Evolutionary conservation across 2,797 vertebrate species (phyloP).

Genomic region (Bufotes viridis): DNA sequence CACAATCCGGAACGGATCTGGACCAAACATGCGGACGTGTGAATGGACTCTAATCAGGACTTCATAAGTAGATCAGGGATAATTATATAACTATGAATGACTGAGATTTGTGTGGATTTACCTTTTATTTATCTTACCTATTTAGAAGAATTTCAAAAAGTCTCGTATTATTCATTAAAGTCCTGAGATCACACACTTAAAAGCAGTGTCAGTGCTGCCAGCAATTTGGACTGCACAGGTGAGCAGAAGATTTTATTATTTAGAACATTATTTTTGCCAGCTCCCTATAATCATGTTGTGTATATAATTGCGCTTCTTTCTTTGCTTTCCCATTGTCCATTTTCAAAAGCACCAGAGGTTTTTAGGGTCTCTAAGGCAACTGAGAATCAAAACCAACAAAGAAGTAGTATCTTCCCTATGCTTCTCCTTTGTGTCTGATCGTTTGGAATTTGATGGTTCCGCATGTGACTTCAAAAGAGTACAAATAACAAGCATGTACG

Average conservation of each 20-base stretch:
- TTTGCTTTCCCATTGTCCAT: not conserved
- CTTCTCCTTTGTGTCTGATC: not conserved
- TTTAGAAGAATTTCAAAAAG: not conserved
- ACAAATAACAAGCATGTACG: too few relatives aligned
- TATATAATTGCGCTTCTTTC: slow-evolving; percentile 19
- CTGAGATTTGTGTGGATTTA: not conserved
- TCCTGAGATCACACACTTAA: not conserved
- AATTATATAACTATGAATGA: too few relatives aligned
- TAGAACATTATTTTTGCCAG: not conserved
- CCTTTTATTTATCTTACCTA: not conserved
- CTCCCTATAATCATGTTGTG: not conserved
- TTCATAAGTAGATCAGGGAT: too few relatives aligned
- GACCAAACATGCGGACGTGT: too few relatives aligned
- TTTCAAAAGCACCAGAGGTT: slow-evolving; percentile 5
- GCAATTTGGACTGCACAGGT: not conserved
- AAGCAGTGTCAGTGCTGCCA: not conserved
- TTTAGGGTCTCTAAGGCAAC: slow-evolving; percentile 11
- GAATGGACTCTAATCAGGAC: too few relatives aligned
- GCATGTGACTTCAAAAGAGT: not conserved
- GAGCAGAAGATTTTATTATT: slow-evolving; percentile 1
- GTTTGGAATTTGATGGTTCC: not conserved
- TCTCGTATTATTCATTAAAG: not conserved
- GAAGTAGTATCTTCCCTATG: not conserved
- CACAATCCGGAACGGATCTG: too few relatives aligned
- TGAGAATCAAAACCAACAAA: not conserved